Base-by-base conservation (phyloP, 2,113 vertebrate genomes). In the Peucedramus taeniatus region DNA sequence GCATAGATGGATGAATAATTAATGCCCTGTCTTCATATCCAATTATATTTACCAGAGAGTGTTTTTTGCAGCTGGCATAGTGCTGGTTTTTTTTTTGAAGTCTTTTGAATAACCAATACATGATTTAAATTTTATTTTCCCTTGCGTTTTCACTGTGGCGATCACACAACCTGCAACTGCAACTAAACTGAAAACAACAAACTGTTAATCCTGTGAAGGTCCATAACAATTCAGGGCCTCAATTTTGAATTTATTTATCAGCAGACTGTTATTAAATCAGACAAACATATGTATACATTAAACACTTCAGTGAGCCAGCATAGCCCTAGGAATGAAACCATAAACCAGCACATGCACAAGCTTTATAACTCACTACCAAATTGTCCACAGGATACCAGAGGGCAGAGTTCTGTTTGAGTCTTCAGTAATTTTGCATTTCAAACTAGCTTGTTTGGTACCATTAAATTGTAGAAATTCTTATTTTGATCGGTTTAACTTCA, bases 251-350 rank as follows among this genome's bases (percentile, higher is more conserved):
- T 80, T 81, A 64, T 81, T 87, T 87, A 83, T 90, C 72, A 78
- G 72, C 72, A 91, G 91, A 87, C 37, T 90, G 56, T 83, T 92
- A 95, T 87, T 91, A 87, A 91, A 89, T 84, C 59, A 83, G 94
- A 77, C 79, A 92, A 84, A 92, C 71, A 68, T 59, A 93, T 71
- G 86, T 56, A 40, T 35, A 15, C 33, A 87, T 86, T 90, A 83
- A 93, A 83, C 60, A 60, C 83, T 92, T 44, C 64, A 84, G 33
- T 94, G 86, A 83, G 26, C 53, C 80, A 82, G 35, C 31, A 15
- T 3, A 74, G 89, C 93, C 83, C 26, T 22, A 80, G 76, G 90
- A 93, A 31, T 31, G 44, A 30, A 47, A 61, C 22, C 51, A 44
- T 9, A 33, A 66, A 49, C 59, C 51, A 68, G 64, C n/a, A 53